Base-by-base conservation (phyloP, 2,113 vertebrate genomes). In the Lota lota region DNA sequence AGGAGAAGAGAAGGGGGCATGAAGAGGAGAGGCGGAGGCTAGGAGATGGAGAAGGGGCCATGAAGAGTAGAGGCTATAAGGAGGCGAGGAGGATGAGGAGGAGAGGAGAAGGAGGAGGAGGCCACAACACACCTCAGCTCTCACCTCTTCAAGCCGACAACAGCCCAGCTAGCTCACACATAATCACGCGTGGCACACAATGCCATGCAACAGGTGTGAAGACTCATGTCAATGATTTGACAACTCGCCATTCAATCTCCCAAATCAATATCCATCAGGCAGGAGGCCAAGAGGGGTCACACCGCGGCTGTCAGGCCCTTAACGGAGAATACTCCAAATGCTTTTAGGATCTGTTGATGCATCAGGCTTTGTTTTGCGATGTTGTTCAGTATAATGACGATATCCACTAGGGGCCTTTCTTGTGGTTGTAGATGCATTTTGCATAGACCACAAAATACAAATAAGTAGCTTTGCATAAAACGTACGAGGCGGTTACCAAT, bases 61-160 rank as follows among this genome's bases (percentile, higher is more conserved):
- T 40, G 36, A 5, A 40, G 11, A 10, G 36, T 1, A 40, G 36
- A 40, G 36, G 36, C 5, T 1, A 40, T 40, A 5, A 54, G 53
- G 56, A 58, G 61, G 40, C 22, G 50, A 24, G 22, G 36, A 40
- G 36, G 56, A 28, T 18, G 33, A 47, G 16, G n/a, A 4, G 53
- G 53, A n/a, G 56, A 58, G 69, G n/a, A 22, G 80, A 77, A 77
- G 71, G 67, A 74, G 68, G 74, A 80, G 73, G 62, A 61, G 36
- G 67, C 61, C 79, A 74, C 82, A 73, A 80, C 72, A 76, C 73
- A 76, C 77, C 78, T 76, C 63, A 66, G 72, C 81, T 80, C 70
- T 85, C 78, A 75, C 71, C 79, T 80, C 76, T 61, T 78, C 62
- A 36, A 40, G 36, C 69, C 75, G 63, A 82, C 61, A 80, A 78